Evolutionary conservation across 2,797 vertebrate genomes (phyloP).

Genomic region (Macroramphosus scolopax): DNA sequence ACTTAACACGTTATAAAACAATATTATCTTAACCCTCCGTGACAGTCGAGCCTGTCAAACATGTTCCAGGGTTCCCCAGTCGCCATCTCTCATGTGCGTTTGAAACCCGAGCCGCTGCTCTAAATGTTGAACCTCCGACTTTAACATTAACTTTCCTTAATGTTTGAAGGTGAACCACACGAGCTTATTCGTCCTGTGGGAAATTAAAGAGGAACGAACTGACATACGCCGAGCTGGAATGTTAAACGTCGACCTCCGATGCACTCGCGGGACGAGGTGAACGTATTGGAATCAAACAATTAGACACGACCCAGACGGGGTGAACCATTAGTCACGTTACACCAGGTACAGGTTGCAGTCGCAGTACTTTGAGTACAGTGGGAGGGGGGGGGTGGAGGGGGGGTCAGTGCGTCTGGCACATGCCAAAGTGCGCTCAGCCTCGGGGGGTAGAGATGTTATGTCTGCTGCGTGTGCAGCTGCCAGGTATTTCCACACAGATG

Average conservation of each 20-base stretch:
- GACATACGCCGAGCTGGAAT: neutral
- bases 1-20: conserved; percentile 68
- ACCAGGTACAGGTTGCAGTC: conserved; percentile 3
- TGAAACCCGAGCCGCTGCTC: conserved; percentile 45
- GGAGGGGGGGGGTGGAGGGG: conserved; percentile 18
- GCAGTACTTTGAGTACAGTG: conserved; percentile 7
- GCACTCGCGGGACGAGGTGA: no score
- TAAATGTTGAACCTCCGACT: conserved; percentile 38
- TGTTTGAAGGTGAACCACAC: conserved; percentile 16
- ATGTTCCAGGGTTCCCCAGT: conserved; percentile 36
- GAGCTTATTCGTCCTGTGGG: conserved; percentile 7
- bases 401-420: conserved; percentile 48
- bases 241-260: conserved; percentile 13
- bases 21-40: no score
- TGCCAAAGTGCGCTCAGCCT: conserved; percentile 28
- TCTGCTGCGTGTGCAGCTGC: conserved; percentile 68
- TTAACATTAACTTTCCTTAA: conserved; percentile 44
- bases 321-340: neutral
- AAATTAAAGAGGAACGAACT: conserved; percentile 23
- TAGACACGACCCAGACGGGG: no score
- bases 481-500: conserved; percentile 73
- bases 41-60: no score
- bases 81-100: conserved; percentile 45
- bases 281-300: no score
- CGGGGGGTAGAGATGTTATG: conserved; percentile 56